Base-by-base conservation (phyloP, 2,797 vertebrate species). In the Amblyopsis hoosieri region DNA sequence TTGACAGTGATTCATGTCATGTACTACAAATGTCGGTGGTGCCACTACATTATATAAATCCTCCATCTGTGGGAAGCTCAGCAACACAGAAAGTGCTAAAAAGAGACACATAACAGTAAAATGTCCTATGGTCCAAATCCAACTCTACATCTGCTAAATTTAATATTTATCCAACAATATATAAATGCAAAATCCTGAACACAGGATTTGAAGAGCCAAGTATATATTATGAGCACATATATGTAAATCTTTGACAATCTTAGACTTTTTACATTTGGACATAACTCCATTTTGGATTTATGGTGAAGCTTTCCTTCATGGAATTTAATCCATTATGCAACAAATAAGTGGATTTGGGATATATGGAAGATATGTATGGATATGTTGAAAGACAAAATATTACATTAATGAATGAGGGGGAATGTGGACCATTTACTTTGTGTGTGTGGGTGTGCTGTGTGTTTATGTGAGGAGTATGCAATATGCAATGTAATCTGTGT, bases 1-100 rank as follows among this genome's bases (percentile, higher is more conserved):
- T 77, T 85, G 81, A 75, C 78, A 80, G 60, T 50, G 56, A 62
- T 63, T 79, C 64, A 63, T 76, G 66, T 52, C 66, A 64, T 52
- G 56, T 49, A 60, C 12, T 58, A 10, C 6, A 14, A 2, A 23
- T 14, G 29, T 69, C 58, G 69, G 60, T 14, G 19, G 50, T 72
- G 69, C 59, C 73, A 57, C 58, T 82, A 72, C 54, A 70, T 80
- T 45, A 60, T 31, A 57, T 33, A 69, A 69, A 66, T 59, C 14
- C 49, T 13, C 33, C 49, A 56, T 48, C 62, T 33, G 2, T 31
- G 53, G 60, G 15, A 69, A 69, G 33, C 45, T 69, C 57, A 45
- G 54, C 54, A 52, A 56, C 31, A 54, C 45, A 57, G 3, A 37
- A 37, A 37, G 33, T 9, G 33, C 33, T 37, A 37, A 6, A 23